phyloP scores from a whole-genome alignment of 2,113 vertebrate species.

The Sceloporus undulatus region DNA sequence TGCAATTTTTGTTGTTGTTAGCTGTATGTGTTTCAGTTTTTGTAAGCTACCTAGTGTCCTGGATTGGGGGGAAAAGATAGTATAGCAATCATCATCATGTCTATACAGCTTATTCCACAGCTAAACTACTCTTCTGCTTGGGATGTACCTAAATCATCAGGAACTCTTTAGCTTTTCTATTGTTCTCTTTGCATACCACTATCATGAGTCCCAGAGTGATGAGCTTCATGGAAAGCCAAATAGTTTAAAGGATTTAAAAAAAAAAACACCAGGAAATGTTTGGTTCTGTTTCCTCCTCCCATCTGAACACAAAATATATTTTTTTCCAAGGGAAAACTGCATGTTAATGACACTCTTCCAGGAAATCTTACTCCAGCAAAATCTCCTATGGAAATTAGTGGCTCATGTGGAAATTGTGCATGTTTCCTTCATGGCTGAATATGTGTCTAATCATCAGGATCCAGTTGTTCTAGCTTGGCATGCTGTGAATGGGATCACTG shows the following conservation, averaged over 20 bases:
- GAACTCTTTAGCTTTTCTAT: not conserved
- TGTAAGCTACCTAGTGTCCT: too few relatives aligned
- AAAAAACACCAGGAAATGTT: conserved; percentile 25
- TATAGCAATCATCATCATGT: not conserved
- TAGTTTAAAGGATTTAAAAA: conserved; percentile 18
- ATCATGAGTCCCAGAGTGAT: conserved; percentile 14
- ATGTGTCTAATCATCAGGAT: conserved; percentile 60
- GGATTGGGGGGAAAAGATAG: too few relatives aligned
- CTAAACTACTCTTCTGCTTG: not conserved
- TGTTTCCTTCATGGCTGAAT: conserved; percentile 43
- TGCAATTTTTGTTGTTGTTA: too few relatives aligned
- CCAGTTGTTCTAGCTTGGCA: conserved; percentile 38
- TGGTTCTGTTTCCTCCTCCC: conserved; percentile 15
- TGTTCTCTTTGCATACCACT: conserved; percentile 10
- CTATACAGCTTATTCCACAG: not conserved
- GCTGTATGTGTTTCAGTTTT: too few relatives aligned
- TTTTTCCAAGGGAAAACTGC: conserved; percentile 25
- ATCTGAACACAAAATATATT: conserved; percentile 21
- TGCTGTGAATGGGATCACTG: conserved; percentile 35
- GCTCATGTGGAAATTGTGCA: conserved; percentile 28
- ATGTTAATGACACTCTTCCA: conserved; percentile 32
- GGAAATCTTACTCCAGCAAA: conserved; percentile 37
- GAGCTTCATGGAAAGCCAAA: conserved; percentile 20
- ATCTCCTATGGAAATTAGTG: conserved; percentile 45
- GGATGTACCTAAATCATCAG: not conserved